Base-by-base conservation (phyloP, 2,797 vertebrate genomes). In the Urocyon cinereoargenteus region DNA sequence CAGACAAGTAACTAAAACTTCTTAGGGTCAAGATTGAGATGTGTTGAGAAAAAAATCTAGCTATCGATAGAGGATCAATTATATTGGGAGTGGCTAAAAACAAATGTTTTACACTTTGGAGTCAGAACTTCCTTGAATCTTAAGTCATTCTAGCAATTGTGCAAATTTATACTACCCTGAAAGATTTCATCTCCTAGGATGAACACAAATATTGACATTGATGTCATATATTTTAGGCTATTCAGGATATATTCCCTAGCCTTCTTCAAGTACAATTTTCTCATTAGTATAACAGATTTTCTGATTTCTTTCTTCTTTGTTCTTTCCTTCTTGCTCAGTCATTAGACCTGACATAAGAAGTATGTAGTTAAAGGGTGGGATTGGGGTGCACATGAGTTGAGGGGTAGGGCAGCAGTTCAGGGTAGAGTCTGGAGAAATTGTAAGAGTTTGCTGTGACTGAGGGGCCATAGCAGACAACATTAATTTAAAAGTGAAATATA, bases 211-310 rank as follows among this genome's bases (percentile, higher is more conserved):
- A 77, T 36, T 94, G 85, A 88, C 49, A 11, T 40, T 78, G 66
- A 92, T 93, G 87, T 84, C 14, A 36, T 84, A 6, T 84, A 66
- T 68, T 86, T 95, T 77, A 84, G 84, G 22, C 26, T 87, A 68
- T 77, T 96, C n/a, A 73, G 6, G 34, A 84, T 83, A 72, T 92
- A 85, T 85, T 96, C 26, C 53, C 49, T 79, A 79, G 40, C 45
- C 9, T 51, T 49, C 19, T 93, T 90, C 68, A 92, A 88, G 64
- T 77, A 78, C 92, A 96, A 51, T 75, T 57, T 93, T 90, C 75
- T 84, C 36, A 49, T 86, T 84, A 86, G 86, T 57, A 45, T 82
- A 73, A 40, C 22, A 53, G 3, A 84, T 90, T 96, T 96, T 61
- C 78, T 90, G 31, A 78, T 72, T 75, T 92, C 89, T 88, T 19